Conservation (phyloP, 2,797 vertebrate genomes). For the Hoplostethus mediterraneus region DNA sequence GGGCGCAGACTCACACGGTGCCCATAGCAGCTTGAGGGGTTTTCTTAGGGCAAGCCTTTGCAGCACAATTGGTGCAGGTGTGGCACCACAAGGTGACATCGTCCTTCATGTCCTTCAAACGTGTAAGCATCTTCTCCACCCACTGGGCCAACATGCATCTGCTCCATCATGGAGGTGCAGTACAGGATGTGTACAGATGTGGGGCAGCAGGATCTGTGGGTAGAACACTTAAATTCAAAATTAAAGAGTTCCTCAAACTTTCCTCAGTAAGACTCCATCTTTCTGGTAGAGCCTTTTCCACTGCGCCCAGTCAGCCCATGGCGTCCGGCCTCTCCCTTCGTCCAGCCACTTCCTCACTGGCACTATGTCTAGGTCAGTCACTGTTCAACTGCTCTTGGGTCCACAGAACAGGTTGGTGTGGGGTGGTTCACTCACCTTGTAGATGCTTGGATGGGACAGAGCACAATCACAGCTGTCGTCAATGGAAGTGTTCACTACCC, state of each 20-base stretch:
- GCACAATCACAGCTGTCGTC: too few relatives aligned
- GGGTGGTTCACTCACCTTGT: not conserved
- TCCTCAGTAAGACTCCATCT: not conserved
- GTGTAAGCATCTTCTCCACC: too few relatives aligned
- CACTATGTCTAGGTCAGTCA: not conserved
- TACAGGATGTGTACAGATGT: too few relatives aligned
- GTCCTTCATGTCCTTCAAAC: too few relatives aligned
- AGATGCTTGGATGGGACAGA: not conserved
- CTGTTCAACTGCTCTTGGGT: not conserved
- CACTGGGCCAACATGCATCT: conserved; percentile 25
- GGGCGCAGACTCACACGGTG: conserved; percentile 28
- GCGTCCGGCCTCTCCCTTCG: not conserved
- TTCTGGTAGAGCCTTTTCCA: conserved; percentile 10
- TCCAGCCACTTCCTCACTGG: not conserved
- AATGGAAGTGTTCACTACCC: not conserved
- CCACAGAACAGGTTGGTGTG: not conserved
- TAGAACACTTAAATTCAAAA: conserved; percentile 7
- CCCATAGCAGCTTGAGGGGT: conserved; percentile 32
- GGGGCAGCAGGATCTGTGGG: conserved; percentile 21
- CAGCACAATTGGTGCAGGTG: conserved; percentile 39
- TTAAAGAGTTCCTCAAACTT: too few relatives aligned
- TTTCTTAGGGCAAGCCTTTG: conserved; percentile 12
- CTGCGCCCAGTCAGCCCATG: conserved; percentile 4
- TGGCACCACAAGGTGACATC: too few relatives aligned
- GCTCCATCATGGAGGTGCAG: not conserved